Base-by-base conservation (phyloP, 1,140 invertebrate species). In the Apolygus lucorum region DNA sequence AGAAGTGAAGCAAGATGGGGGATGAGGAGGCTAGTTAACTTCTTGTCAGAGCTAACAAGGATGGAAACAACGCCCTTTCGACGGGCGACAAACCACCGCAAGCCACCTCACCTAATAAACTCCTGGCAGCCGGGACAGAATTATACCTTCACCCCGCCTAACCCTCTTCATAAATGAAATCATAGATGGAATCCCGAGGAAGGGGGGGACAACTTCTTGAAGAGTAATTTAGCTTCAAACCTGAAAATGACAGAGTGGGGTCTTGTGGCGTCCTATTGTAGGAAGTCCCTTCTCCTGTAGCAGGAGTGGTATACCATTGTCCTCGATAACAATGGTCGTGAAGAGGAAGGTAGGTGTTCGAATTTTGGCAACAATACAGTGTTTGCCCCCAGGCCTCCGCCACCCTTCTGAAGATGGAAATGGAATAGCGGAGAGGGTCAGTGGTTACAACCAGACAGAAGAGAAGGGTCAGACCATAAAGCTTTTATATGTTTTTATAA, bases 181-280 rank as follows among this genome's bases (percentile, higher is more conserved):
- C 11, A 13, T 8, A 14, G 54, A 59, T 59, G 54, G 54, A 59
- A 59, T 59, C 54, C 54, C 8, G 54, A 14, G 54, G 22, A 59
- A 59, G 22, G 54, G 54, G 54, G 54, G 2, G 54, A 21, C 22
- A 59, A 59, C 54, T 59, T 59, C 54, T 59, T 59, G 13, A 59
- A 59, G 54, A 59, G 54, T 59, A 59, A 59, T 59, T 59, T 59
- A 59, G 54, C 54, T 59, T 59, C 54, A 24, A 59, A 59, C 54
- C 54, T 59, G 54, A 59, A 59, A 59, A 24, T 59, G 54, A 59
- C 54, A 59, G 54, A 59, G 54, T 59, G 22, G 54, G 54, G 54
- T 59, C 22, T 21, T 59, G 54, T 59, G 22, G 54, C 54, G 34
- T 42, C 34, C 34, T 42, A 42, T 42, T 42, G 34, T 42, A 42